Conservation (phyloP, 1,140 invertebrate species). For the Gonatopus flavifemur region DNA sequence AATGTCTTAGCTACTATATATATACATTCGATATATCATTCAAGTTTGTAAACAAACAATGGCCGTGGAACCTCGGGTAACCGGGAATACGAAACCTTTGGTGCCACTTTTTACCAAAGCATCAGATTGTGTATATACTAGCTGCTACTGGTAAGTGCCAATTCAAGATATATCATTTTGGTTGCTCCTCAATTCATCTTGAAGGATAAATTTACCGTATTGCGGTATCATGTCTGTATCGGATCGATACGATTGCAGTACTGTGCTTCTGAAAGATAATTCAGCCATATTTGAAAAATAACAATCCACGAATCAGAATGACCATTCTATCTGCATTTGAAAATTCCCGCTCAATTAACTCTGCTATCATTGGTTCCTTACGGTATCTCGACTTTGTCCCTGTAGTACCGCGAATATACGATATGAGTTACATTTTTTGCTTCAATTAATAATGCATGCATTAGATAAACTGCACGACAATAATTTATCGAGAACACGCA, state of each 20-base stretch:
- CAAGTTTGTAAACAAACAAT: conserved; percentile 40
- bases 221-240: conserved; percentile 22
- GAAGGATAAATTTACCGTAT: conserved; percentile 27
- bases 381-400: conserved; percentile 1
- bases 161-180: neutral
- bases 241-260: conserved; percentile 31
- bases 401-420: conserved; percentile 1
- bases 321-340: conserved; percentile 13
- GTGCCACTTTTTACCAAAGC: conserved; percentile 54
- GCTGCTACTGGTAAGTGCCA: conserved; percentile 59
- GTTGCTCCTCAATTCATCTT: no score
- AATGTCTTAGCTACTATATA: no score
- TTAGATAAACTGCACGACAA: conserved; percentile 23
- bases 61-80: conserved; percentile 44
- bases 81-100: conserved; percentile 51
- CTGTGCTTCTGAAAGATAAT: conserved; percentile 12
- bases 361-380: neutral
- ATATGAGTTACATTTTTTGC: conserved; percentile 9
- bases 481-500: no score
- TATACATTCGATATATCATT: no score
- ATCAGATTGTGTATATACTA: conserved; percentile 58
- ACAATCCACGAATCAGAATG: neutral
- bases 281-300: conserved; percentile 11
- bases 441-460: conserved; percentile 40
- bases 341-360: conserved; percentile 14